Conservation (phyloP, 1,140 invertebrate species). For the Monomorium pharaonis region DNA sequence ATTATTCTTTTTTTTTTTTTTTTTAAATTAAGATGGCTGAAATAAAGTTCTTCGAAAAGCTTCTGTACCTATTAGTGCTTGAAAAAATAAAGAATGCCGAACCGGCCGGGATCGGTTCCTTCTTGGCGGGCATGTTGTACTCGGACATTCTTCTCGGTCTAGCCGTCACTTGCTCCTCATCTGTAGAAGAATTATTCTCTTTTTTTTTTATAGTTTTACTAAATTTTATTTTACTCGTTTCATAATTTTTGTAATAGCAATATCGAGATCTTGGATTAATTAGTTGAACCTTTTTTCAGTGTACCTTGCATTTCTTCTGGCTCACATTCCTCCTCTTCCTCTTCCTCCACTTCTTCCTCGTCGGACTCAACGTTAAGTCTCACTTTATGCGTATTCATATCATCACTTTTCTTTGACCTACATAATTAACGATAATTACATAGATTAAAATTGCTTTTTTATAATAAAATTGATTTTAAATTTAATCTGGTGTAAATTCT, state of each 20-base stretch:
- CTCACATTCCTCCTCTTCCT: slow-evolving; percentile 83
- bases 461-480: neutral
- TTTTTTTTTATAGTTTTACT: neutral
- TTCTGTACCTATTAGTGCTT: slow-evolving; percentile 94
- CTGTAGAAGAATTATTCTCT: slow-evolving; percentile 69
- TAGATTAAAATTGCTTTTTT: neutral
- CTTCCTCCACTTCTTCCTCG: slow-evolving; percentile 85
- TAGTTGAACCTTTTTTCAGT: neutral
- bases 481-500: neutral
- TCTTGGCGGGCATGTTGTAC: slow-evolving; percentile 94
- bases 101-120: slow-evolving; percentile 97
- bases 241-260: neutral
- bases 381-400: slow-evolving; percentile 90
- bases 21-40: neutral
- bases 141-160: slow-evolving; percentile 96
- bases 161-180: slow-evolving; percentile 87
- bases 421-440: slow-evolving; percentile 21
- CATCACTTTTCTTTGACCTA: slow-evolving; percentile 90
- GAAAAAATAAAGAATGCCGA: slow-evolving; percentile 99
- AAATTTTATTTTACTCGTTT: neutral
- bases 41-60: slow-evolving; percentile 15
- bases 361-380: slow-evolving; percentile 86
- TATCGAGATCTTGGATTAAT: neutral
- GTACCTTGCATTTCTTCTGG: slow-evolving; percentile 79
- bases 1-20: neutral